Evolutionary conservation across 1,140 invertebrate genomes (phyloP).

Genomic region (Listronotus bonariensis): DNA sequence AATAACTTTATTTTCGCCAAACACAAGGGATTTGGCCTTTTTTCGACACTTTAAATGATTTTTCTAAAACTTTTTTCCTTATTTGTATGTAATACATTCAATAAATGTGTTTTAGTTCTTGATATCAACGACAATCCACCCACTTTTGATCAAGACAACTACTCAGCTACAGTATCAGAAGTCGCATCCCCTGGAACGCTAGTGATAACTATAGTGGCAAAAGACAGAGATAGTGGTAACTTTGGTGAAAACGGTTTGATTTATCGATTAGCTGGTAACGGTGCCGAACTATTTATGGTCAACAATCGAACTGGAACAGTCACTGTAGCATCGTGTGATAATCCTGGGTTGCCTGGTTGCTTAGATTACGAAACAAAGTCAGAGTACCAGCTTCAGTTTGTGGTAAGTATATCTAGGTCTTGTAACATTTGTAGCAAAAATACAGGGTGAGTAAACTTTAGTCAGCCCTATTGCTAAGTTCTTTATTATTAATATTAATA

Average conservation of each 20-base stretch:
- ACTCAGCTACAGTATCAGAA: constrained; percentile 74
- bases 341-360: constrained; percentile 68
- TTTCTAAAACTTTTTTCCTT: no score
- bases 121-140: constrained; percentile 93
- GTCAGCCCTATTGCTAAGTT: no score
- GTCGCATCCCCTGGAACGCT: constrained; percentile 70
- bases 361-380: constrained; percentile 85
- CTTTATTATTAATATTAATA: no score
- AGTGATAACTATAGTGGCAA: constrained; percentile 77
- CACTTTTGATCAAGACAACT: constrained; percentile 74
- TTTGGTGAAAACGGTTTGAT: constrained; percentile 75
- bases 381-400: constrained; percentile 84
- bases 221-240: constrained; percentile 81
- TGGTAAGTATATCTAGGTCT: constrained; percentile 60
- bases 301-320: constrained; percentile 81
- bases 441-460: no score
- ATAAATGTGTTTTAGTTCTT: constrained; percentile 63
- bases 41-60: no score
- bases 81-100: no score
- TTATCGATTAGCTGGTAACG: constrained; percentile 84
- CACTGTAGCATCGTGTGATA: constrained; percentile 77
- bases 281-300: constrained; percentile 81
- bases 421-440: no score
- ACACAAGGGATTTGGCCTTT: no score
- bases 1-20: no score